phyloP scores from a whole-genome alignment of 2,113 vertebrate species.

The Nansenia antarctica region DNA sequence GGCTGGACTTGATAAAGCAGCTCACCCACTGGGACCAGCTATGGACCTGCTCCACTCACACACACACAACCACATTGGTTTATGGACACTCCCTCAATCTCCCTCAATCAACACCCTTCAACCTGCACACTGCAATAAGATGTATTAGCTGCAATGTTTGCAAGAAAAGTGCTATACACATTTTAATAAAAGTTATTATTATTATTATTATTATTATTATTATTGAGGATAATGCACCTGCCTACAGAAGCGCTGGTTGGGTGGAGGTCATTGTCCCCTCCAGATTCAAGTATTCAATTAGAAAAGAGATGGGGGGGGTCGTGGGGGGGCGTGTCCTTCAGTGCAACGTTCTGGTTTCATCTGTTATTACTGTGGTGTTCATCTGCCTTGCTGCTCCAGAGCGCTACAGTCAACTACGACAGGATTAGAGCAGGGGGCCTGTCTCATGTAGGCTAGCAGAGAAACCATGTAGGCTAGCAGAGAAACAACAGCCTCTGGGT shows the following conservation, averaged over 20 bases:
- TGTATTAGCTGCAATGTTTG: too few relatives aligned
- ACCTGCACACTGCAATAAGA: neutral
- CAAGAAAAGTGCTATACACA: too few relatives aligned
- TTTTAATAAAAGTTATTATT: too few relatives aligned
- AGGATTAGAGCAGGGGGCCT: conserved; percentile 35
- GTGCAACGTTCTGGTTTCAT: conserved; percentile 33
- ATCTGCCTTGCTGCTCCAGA: conserved; percentile 26
- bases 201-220: too few relatives aligned
- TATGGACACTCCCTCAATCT: neutral
- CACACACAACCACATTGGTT: neutral
- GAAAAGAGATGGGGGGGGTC: conserved; percentile 2
- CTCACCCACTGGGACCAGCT: conserved; percentile 46
- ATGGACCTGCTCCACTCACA: conserved; percentile 51
- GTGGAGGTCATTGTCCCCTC: neutral
- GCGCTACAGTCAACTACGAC: conserved; percentile 27
- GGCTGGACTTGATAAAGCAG: conserved; percentile 19
- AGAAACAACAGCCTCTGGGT: neutral
- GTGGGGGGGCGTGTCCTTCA: neutral
- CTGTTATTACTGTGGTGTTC: conserved; percentile 13
- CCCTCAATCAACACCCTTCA: neutral
- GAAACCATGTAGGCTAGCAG: neutral
- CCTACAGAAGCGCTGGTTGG: neutral
- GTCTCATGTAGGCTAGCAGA: neutral
- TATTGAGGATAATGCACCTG: neutral
- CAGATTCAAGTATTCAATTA: conserved; percentile 9